These are phyloP conservation scores for Alauda arvensis DNA, from an alignment of 2,797 vertebrate genomes.

Conservation along the genomic window DNA sequence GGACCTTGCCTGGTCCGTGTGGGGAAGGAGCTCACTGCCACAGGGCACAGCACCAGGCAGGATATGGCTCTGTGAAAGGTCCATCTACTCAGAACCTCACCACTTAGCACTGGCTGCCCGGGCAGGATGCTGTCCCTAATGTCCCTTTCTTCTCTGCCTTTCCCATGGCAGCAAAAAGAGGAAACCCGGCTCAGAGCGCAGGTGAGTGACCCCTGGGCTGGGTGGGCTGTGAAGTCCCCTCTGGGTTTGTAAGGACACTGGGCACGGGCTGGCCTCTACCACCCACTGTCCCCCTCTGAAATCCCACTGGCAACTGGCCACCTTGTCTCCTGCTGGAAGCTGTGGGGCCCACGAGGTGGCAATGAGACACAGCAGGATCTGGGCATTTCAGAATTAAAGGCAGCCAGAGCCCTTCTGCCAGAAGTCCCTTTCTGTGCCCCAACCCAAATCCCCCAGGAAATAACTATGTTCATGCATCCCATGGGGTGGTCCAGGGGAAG, in stretches of 20 bases:
- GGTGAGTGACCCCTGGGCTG: slow-evolving; percentile 56
- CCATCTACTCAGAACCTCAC: fast-evolving
- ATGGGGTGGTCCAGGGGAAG: background rate
- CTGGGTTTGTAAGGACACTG: background rate
- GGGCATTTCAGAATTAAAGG: background rate
- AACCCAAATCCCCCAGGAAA: background rate
- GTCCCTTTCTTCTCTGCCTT: slow-evolving; percentile 50
- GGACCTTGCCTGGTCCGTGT: background rate
- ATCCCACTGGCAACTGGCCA: background rate
- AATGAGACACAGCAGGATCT: background rate
- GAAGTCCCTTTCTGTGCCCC: background rate
- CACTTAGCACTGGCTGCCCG: background rate
- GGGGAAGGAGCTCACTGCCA: background rate
- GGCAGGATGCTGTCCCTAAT: slow-evolving; percentile 1
- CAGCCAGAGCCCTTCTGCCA: background rate
- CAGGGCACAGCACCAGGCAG: background rate
- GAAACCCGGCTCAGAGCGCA: slow-evolving; percentile 72
- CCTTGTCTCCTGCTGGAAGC: background rate
- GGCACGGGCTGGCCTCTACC: background rate
- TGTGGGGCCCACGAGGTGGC: background rate
- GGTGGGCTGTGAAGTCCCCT: background rate
- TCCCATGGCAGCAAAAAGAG: slow-evolving; percentile 73
- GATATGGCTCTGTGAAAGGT: background rate
- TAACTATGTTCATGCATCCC: background rate
- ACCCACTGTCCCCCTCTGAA: background rate